Conservation (phyloP, 2,113 vertebrate genomes). For the Dryoscopus gambensis region DNA sequence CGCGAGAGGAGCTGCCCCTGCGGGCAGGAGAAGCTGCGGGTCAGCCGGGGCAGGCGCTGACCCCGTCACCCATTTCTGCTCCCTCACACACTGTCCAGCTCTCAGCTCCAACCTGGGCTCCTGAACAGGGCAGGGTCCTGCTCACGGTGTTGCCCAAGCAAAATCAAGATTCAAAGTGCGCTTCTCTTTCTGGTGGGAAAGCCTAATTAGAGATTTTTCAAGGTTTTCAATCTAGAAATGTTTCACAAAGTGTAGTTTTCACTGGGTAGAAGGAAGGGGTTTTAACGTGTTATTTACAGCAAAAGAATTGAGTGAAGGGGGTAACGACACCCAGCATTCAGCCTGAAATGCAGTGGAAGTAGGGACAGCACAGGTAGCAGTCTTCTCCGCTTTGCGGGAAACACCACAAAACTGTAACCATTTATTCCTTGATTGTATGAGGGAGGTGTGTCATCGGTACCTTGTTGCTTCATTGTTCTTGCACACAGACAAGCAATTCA, state of each 20-base stretch:
- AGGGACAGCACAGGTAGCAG: too few species aligned
- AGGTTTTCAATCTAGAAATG: neutral
- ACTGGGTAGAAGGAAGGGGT: neutral
- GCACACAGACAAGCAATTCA: neutral
- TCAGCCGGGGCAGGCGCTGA: accelerated
- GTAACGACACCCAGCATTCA: neutral
- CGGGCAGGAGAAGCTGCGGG: accelerated
- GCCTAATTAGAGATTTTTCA: neutral
- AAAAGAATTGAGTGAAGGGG: accelerated
- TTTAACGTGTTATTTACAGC: neutral
- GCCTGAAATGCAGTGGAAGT: accelerated
- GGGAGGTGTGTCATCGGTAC: too few species aligned
- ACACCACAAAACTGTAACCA: neutral
- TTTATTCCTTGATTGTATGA: too few species aligned
- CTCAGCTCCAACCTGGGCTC: neutral
- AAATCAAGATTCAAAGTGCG: accelerated
- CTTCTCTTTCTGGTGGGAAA: neutral
- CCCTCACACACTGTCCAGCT: accelerated
- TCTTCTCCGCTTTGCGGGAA: accelerated
- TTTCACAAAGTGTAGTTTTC: neutral
- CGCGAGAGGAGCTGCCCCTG: accelerated
- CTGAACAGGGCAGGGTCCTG: neutral
- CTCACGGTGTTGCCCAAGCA: neutral
- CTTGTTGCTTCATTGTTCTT: neutral
- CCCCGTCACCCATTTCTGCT: neutral